These are phyloP conservation scores for Cassiopea xamachana DNA, from an alignment of 30 jellyfish, hydroid and myxozoan species.

Conservation along the genomic window DNA sequence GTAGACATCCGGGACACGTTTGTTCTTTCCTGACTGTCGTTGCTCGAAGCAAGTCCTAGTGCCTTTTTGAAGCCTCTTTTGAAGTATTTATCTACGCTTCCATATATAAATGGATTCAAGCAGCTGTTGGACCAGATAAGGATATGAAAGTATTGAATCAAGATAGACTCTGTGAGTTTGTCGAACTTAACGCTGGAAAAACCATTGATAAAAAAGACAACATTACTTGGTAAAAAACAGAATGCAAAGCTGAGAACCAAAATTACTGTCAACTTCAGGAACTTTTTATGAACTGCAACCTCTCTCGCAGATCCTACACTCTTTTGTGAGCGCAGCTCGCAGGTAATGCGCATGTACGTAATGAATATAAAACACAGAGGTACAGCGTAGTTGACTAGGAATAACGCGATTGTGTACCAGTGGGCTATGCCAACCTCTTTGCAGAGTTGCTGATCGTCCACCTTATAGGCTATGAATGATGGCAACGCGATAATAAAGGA, in stretches of 20 bases:
- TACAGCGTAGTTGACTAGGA: slow-evolving; percentile 66
- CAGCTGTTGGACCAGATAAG: slow-evolving; percentile 80
- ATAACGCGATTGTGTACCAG: slow-evolving; percentile 68
- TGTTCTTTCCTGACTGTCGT: slow-evolving; percentile 54
- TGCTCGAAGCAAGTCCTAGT: slow-evolving; percentile 59
- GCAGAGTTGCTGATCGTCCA: slow-evolving; percentile 30
- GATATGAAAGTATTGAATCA: slow-evolving; percentile 58
- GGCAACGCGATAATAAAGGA: slow-evolving; percentile 67
- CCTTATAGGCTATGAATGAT: slow-evolving; percentile 53
- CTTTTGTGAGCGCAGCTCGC: slow-evolving; percentile 47
- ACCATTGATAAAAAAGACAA: slow-evolving; percentile 59
- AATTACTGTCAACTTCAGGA: slow-evolving; percentile 42
- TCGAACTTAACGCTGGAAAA: slow-evolving; percentile 30
- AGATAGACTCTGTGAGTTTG: not conserved
- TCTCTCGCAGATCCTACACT: slow-evolving; percentile 51
- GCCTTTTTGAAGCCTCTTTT: slow-evolving; percentile 85
- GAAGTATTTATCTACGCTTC: slow-evolving; percentile 77
- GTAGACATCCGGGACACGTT: slow-evolving; percentile 48
- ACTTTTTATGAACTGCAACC: slow-evolving; percentile 52
- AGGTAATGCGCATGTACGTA: slow-evolving; percentile 52
- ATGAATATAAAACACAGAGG: slow-evolving; percentile 57
- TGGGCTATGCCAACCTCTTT: slow-evolving; percentile 46
- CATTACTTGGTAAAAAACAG: slow-evolving; percentile 66
- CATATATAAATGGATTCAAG: slow-evolving; percentile 80
- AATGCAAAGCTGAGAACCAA: slow-evolving; percentile 64